Evolutionary conservation across 1,140 invertebrate genomes (phyloP).

Genomic region (Alviniconcha marisindica): DNA sequence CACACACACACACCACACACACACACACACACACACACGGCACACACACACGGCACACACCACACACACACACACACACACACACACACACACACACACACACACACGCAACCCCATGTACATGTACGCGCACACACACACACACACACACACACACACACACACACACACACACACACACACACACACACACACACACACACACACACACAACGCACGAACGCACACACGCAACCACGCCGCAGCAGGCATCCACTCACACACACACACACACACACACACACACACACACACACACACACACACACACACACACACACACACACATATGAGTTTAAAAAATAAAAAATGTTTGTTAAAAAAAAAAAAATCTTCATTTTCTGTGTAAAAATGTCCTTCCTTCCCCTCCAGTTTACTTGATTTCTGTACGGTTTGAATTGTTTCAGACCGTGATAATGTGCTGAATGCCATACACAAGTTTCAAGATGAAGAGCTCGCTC

Average conservation of each 20-base stretch:
- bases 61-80: too few relatives aligned
- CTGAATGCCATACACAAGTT: background rate
- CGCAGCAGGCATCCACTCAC: background rate
- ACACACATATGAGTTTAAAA: background rate
- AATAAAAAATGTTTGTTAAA: background rate
- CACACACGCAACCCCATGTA: too few relatives aligned
- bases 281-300: too few relatives aligned
- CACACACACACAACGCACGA: background rate
- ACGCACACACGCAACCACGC: background rate
- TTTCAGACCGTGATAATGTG: constrained; percentile 2
- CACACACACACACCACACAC: too few relatives aligned
- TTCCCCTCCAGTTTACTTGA: background rate
- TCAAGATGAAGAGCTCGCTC: background rate
- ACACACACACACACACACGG: too few relatives aligned
- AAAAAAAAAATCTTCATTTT: background rate
- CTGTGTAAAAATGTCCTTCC: too few relatives aligned
- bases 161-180: background rate
- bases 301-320: too few relatives aligned
- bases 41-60: too few relatives aligned
- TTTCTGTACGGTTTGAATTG: background rate
- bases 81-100: background rate
- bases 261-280: too few relatives aligned
- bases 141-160: constrained; percentile 3
- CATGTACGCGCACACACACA: too few relatives aligned
- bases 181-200: background rate